A percentile compares a stretch with the other conserved stretches of the same genome.
phyloP scores from a whole-genome alignment of 2,888 invertebrate genomes.

The Eupsilia transversa region DNA sequence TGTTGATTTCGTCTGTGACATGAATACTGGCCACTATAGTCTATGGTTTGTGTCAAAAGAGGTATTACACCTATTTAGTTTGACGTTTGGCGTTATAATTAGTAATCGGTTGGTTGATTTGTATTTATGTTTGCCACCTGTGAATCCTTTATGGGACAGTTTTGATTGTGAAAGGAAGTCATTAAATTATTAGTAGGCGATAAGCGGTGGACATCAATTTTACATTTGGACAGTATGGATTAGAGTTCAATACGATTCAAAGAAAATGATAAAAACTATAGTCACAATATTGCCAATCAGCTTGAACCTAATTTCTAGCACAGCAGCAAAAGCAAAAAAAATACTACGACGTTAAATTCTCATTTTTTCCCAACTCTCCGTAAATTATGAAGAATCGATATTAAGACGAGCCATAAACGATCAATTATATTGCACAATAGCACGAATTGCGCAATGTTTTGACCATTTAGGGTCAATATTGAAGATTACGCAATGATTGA shows the following conservation, averaged over 20 bases:
- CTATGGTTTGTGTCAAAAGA: conserved; percentile 54
- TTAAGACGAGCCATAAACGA: background rate
- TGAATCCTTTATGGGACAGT: conserved; percentile 26
- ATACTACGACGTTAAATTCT: conserved; percentile 17
- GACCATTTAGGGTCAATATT: too few species aligned
- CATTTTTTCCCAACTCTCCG: conserved; percentile 36
- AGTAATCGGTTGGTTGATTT: conserved; percentile 29
- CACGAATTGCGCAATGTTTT: too few species aligned
- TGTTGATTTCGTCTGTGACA: conserved; percentile 55
- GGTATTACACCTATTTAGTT: conserved; percentile 57
- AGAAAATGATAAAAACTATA: background rate
- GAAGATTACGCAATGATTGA: too few species aligned
- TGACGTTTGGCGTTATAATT: conserved; percentile 33
- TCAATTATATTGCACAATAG: too few species aligned
- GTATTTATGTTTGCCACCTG: conserved; percentile 40
- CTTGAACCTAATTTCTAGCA: background rate
- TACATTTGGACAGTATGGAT: conserved; percentile 1
- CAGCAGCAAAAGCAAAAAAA: conserved; percentile 7
- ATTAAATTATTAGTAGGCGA: conserved; percentile 22
- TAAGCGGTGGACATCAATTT: conserved; percentile 2
- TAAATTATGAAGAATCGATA: conserved; percentile 56
- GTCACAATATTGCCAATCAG: background rate
- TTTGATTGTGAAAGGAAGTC: conserved; percentile 33
- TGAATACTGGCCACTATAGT: conserved; percentile 57
- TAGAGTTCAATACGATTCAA: background rate